Evolutionary conservation across 2,888 invertebrate species (phyloP), one percentile per base, ranked within the genome.

Genomic region (Candidula unifasciata): DNA sequence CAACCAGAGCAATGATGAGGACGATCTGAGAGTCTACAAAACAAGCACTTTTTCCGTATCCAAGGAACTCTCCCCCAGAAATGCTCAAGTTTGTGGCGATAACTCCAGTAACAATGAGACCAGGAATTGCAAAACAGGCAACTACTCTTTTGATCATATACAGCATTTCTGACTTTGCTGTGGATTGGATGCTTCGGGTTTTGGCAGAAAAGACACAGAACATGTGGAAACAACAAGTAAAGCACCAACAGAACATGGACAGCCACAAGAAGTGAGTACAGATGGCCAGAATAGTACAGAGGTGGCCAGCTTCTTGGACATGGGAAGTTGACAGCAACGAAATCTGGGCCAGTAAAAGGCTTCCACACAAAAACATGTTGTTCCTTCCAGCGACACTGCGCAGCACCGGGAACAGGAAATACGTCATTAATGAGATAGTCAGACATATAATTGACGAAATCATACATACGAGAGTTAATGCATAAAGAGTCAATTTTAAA

Each of bases 221-320:
- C 82, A 82, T 82, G 44, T 74, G 82, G 21, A 74, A 30, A 21
- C 82, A 71, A 37, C 82, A 82, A 30, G 60, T 52, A 60, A 82
- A 82, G 37, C 74, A 73, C 82, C 82, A 82, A n/a, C 73, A 35
- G 74, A 82, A 82, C 74, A 64, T 64, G 21, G 33, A 68, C 74
- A 82, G 82, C 82, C 82, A 82, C n/a, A 60, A 27, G 27, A 82
- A 82, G 33, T 82, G 82, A 0, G 82, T 74, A 18, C 60, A 24
- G 60, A 82, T 24, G 27, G 60, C 82, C 16, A 82, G 10, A 24
- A 44, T 24, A 33, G 64, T 3, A 37, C 82, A 82, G 13, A 74
- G 52, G 2, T n/a, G 16, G 6, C 57, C 27, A 13, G 80, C 35
- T 24, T 18, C 37, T 21, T 2, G 33, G 0, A 74, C 18, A 33